Conservation (phyloP, 2,113 vertebrate species). For the Prietella phreatophila region DNA sequence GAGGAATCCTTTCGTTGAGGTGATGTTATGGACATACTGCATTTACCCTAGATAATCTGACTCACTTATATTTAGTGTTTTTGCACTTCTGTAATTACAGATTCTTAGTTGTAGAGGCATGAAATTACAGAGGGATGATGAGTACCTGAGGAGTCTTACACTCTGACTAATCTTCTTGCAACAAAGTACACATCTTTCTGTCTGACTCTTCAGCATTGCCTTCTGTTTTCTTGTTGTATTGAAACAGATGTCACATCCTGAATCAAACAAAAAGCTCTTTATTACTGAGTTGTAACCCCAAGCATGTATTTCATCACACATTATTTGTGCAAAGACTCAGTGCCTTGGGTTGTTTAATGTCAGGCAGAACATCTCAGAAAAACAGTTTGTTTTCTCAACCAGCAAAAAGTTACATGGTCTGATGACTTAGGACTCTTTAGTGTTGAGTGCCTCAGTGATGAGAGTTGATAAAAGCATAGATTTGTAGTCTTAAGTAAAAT, state of each 20-base stretch:
- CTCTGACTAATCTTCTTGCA: background rate
- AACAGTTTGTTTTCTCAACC: constrained; percentile 1
- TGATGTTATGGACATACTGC: background rate
- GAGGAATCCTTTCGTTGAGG: constrained; percentile 3
- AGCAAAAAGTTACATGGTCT: background rate
- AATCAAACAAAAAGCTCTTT: background rate
- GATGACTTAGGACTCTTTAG: background rate
- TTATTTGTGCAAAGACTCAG: background rate
- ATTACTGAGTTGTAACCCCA: background rate
- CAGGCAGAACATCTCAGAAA: background rate
- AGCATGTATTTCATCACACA: background rate
- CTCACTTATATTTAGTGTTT: constrained; percentile 14
- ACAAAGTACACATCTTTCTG: background rate
- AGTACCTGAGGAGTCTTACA: constrained; percentile 3
- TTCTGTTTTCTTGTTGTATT: background rate
- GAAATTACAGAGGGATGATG: constrained; percentile 14
- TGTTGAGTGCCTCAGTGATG: constrained; percentile 23
- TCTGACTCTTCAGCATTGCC: background rate
- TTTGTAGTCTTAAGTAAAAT: background rate
- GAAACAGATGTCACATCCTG: constrained; percentile 29
- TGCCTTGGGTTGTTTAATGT: background rate
- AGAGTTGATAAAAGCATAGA: constrained; percentile 29
- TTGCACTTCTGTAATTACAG: constrained; percentile 9
- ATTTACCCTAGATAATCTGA: constrained; percentile 29
- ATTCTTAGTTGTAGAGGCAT: constrained; percentile 13